A percentile compares a stretch with the other conserved stretches of the same genome.
phyloP scores from a whole-genome alignment of 30 jellyfish, hydroid and myxozoan species.

The Catostylus mosaicus region DNA sequence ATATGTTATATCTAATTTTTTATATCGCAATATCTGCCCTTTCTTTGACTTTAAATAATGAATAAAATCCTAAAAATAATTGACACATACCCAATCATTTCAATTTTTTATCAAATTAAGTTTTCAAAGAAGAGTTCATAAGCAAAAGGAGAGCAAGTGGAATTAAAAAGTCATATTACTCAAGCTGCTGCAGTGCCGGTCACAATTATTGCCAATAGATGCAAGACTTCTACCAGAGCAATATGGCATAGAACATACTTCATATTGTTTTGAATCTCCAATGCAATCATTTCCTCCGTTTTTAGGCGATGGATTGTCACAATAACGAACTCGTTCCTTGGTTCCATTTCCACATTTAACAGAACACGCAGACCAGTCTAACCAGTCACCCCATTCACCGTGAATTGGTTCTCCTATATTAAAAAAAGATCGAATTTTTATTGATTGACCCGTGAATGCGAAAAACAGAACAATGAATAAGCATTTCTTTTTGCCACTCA shows the following conservation, averaged over 20 bases:
- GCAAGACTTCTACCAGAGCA: constrained; percentile 54
- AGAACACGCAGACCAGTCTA: constrained; percentile 43
- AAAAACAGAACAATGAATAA: background rate
- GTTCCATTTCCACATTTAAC: constrained; percentile 56
- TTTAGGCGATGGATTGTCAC: constrained; percentile 62
- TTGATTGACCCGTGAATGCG: background rate
- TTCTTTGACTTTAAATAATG: background rate
- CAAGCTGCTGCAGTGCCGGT: background rate
- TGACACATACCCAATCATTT: too few species aligned
- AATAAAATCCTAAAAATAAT: too few species aligned
- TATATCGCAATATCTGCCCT: background rate
- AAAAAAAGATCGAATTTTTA: background rate
- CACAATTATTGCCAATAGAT: constrained; percentile 36
- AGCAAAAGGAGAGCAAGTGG: too few species aligned
- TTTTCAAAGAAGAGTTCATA: too few species aligned
- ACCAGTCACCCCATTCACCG: constrained; percentile 58
- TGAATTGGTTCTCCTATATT: constrained; percentile 42
- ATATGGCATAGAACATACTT: constrained; percentile 10
- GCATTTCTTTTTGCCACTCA: background rate
- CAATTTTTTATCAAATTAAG: too few species aligned
- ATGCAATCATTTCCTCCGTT: constrained; percentile 53
- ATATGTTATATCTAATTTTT: too few species aligned
- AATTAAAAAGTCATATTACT: constrained; percentile 30
- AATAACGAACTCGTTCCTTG: constrained; percentile 49
- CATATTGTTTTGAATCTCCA: constrained; percentile 4